A percentile compares a stretch with the other conserved stretches of the same genome.
phyloP scores from a whole-genome alignment of 2,888 invertebrate genomes.

The Drosophila anomalipes region DNA sequence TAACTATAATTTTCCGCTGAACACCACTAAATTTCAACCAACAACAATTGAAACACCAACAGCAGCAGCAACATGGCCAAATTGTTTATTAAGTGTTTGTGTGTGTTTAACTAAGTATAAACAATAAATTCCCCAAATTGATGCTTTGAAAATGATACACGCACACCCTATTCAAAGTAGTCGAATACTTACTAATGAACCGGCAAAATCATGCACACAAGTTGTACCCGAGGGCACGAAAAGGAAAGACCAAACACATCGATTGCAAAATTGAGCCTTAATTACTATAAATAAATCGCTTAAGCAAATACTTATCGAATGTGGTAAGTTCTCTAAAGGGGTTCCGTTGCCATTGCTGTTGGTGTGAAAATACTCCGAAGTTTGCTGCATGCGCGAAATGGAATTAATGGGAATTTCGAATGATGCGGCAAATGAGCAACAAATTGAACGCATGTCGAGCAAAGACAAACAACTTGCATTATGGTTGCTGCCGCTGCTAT shows the following conservation, averaged over 20 bases:
- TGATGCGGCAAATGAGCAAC: conserved; percentile 76
- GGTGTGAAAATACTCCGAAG: conserved; percentile 46
- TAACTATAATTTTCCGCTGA: conserved; percentile 64
- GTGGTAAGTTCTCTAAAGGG: conserved; percentile 28
- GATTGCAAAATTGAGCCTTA: conserved; percentile 68
- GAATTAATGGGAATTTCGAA: conserved; percentile 65
- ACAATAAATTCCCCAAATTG: conserved; percentile 63
- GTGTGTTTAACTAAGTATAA: conserved; percentile 61
- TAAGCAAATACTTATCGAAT: conserved; percentile 54
- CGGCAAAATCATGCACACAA: conserved; percentile 21
- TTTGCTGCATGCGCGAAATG: conserved; percentile 35
- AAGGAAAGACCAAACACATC: conserved; percentile 42
- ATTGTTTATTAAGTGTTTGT: conserved; percentile 76
- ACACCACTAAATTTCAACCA: conserved; percentile 59
- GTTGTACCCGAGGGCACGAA: conserved; percentile 27
- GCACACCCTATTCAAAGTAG: conserved; percentile 10
- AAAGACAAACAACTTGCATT: conserved; percentile 54
- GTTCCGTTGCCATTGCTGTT: conserved; percentile 6
- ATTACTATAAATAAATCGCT: conserved; percentile 63
- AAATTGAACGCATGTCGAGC: conserved; percentile 54
- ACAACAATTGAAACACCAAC: conserved; percentile 32
- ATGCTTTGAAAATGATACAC: conserved; percentile 63
- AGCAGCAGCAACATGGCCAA: conserved; percentile 30
- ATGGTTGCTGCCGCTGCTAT: conserved; percentile 21
- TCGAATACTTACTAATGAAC: conserved; percentile 20